Evolutionary conservation across 92 coral and sea anemone genomes (phyloP), one percentile per base, ranked within the genome.

Genomic region (Heliopora coerulea): DNA sequence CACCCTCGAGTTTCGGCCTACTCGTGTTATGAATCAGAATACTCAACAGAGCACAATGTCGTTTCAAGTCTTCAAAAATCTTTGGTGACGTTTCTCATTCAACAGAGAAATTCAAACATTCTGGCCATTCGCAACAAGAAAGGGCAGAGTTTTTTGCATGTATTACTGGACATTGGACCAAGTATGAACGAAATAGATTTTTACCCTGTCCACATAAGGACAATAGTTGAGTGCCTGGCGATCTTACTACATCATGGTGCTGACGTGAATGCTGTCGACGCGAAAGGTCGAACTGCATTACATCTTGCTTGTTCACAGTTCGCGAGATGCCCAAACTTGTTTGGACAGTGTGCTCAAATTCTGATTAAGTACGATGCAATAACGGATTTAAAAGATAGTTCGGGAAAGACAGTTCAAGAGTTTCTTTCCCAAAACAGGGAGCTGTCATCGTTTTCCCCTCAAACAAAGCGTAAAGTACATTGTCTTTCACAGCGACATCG

Each of bases 321-420:
- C 52, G 17, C 12, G 52, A 46, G n/a, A 7, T 46, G n/a, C 52
- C 52, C 52, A 2, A 46, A 46, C 15, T 46, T 46, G 2, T 46
- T 6, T 46, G 52, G 52, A 46, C 52, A 46, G n/a, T 46, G 52
- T 46, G 52, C 52, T 46, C 52, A 46, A 46, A 46, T 46, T 46
- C 52, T 46, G 7, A 3, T 46, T 3, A 46, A 6, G 17, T 15
- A 46, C n/a, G n/a, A 46, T 46, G 52, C 52, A 3, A 8, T 6
- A 8, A 46, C n/a, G 15, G 52, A 46, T 46, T 46, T 46, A 15
- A 46, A 46, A 15, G 52, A 46, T 46, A 46, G n/a, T 46, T 46
- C 52, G n/a, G 52, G 52, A 7, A 46, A 46, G 2, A 8, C 52
- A 46, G 52, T 46, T 15, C 52, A 46, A 15, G n/a, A 46, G 2